Evolutionary conservation across 2,113 vertebrate species (phyloP).

Genomic region (Alexandromys fortis): DNA sequence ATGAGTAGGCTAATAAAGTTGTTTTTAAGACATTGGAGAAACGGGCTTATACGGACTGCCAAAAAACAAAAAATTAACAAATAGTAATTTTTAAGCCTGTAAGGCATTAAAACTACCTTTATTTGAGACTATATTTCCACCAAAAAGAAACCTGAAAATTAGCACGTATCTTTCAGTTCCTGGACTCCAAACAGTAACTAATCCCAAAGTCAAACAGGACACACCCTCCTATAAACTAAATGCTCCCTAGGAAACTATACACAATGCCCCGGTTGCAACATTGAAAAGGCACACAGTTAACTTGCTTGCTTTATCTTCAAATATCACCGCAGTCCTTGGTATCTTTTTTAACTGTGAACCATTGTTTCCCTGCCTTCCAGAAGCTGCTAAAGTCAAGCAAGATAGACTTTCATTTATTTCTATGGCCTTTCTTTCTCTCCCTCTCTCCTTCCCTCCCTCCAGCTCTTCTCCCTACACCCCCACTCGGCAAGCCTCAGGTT

Average conservation of each 20-base stretch:
- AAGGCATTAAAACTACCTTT: not conserved
- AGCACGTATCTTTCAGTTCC: not conserved
- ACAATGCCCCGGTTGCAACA: not conserved
- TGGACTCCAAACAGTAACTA: not conserved
- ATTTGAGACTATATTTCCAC: not conserved
- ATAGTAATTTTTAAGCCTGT: not conserved
- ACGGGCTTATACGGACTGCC: not conserved
- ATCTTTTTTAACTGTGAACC: not conserved
- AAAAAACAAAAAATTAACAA: not conserved
- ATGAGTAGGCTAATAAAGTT: not conserved
- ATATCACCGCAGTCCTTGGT: not conserved
- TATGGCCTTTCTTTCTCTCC: not conserved
- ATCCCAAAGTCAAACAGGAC: slow-evolving; percentile 1
- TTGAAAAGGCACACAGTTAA: not conserved
- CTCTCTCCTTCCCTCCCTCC: too few relatives aligned
- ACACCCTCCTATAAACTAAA: not conserved
- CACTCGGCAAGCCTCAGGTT: not conserved
- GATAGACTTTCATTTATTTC: not conserved
- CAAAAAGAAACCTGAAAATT: not conserved
- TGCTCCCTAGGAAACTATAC: not conserved
- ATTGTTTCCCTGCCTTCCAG: not conserved
- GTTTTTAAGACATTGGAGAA: not conserved
- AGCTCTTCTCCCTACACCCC: too few relatives aligned
- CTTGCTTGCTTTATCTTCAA: slow-evolving; percentile 27
- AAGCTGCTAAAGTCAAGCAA: not conserved